Evolutionary conservation across 2,888 invertebrate species (phyloP).

Genomic region (Buathra laborator): DNA sequence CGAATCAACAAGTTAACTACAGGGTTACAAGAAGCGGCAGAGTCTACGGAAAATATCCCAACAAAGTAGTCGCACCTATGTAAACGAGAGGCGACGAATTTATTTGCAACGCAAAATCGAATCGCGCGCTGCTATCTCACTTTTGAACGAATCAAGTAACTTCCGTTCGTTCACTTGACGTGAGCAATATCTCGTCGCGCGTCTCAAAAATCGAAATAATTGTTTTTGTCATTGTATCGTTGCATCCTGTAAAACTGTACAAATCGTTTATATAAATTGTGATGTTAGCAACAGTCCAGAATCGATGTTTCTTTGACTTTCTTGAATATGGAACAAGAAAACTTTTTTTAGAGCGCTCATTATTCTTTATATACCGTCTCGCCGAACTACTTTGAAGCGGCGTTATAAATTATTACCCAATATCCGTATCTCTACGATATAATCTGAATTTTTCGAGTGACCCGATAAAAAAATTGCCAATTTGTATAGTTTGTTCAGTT

Average conservation of each 20-base stretch:
- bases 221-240: constrained; percentile 28
- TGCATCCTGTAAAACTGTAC: constrained; percentile 34
- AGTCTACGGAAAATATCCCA: constrained; percentile 82
- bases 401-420: too few species aligned
- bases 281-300: not conserved
- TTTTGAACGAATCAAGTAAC: not conserved
- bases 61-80: constrained; percentile 71
- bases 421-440: too few species aligned
- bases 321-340: not conserved
- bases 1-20: constrained; percentile 77
- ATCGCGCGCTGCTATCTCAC: not conserved
- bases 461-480: too few species aligned
- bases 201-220: constrained; percentile 34
- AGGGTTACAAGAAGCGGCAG: constrained; percentile 82
- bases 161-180: constrained; percentile 22
- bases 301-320: not conserved
- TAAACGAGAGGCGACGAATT: constrained; percentile 30
- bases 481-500: too few species aligned
- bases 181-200: constrained; percentile 8
- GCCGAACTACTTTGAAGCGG: too few species aligned
- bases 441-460: too few species aligned
- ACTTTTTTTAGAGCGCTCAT: not conserved
- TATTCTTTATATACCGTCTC: too few species aligned
- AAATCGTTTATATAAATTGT: constrained; percentile 50
- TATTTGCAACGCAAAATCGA: not conserved